Percentiles rank a stretch among this genome's conserved stretches.
phyloP scores from a whole-genome alignment of 2,888 invertebrate genomes.

The Imbricaverruca yamaguchii region DNA sequence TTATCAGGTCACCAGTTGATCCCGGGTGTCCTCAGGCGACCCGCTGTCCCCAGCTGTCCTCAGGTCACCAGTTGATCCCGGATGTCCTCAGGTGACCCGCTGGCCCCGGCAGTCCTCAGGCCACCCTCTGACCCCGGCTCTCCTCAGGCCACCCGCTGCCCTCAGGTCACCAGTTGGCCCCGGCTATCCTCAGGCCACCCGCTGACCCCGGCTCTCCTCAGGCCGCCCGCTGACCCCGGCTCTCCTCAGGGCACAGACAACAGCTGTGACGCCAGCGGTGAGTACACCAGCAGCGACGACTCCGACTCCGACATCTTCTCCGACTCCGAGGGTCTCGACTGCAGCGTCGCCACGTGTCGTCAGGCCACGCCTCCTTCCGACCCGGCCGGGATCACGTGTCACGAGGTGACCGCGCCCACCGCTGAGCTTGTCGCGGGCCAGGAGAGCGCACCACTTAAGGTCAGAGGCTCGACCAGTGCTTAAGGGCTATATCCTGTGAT shows the following conservation, averaged over 20 bases:
- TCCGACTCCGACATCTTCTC: conserved; percentile 62
- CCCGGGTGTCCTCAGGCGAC: no score
- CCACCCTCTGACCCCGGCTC: neutral
- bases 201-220: neutral
- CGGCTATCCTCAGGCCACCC: neutral
- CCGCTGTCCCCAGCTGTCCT: no score
- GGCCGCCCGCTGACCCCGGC: neutral
- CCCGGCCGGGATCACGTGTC: neutral
- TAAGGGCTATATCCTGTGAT: no score
- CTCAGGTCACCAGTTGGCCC: neutral
- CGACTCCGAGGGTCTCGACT: conserved; percentile 67
- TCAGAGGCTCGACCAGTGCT: neutral
- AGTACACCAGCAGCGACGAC: conserved; percentile 65
- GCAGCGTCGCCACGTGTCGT: conserved; percentile 52
- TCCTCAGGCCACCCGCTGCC: neutral
- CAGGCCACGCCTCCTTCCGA: neutral
- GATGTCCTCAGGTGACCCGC: no score
- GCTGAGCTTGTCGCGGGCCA: neutral
- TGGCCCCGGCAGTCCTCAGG: no score
- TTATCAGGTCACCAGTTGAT: no score
- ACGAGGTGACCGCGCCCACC: neutral
- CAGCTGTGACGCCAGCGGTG: conserved; percentile 82
- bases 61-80: no score
- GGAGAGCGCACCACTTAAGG: conserved; percentile 12
- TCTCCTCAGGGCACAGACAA: conserved; percentile 42